Evolutionary conservation across 2,797 vertebrate genomes (phyloP).

Genomic region (Tolypeutes matacus): DNA sequence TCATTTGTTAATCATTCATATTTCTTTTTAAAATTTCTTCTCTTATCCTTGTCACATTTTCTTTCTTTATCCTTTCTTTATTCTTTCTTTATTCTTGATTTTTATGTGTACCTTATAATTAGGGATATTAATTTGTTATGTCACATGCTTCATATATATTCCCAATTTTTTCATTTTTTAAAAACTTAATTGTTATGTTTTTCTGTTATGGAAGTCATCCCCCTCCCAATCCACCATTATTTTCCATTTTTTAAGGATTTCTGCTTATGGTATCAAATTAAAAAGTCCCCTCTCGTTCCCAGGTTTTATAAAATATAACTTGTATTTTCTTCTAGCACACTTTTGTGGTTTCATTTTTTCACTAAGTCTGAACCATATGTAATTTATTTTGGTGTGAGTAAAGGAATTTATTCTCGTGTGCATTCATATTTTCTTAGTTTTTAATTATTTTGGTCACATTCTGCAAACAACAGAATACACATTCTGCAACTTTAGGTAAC

Average conservation of each 20-base stretch:
- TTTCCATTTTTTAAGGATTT: slow-evolving; percentile 56
- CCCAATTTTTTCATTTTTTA: slow-evolving; percentile 45
- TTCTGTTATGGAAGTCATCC: background rate
- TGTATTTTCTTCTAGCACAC: slow-evolving; percentile 3
- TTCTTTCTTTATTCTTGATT: slow-evolving; percentile 40
- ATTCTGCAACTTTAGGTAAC: background rate
- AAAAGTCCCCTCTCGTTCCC: background rate
- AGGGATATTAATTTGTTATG: slow-evolving; percentile 42
- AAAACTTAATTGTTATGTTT: background rate
- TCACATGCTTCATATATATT: slow-evolving; percentile 10
- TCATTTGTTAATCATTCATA: background rate
- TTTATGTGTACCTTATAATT: background rate
- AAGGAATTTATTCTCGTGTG: background rate
- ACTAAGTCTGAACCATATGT: background rate
- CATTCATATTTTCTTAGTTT: background rate
- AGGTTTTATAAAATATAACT: slow-evolving; percentile 22
- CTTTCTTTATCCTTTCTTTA: slow-evolving; percentile 33
- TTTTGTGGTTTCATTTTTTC: slow-evolving; percentile 6
- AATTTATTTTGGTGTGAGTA: slow-evolving; percentile 43
- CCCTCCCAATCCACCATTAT: background rate
- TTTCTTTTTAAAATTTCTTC: slow-evolving; percentile 55
- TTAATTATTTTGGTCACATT: slow-evolving; percentile 13
- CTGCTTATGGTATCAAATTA: background rate
- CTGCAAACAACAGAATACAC: background rate
- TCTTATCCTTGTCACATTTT: slow-evolving; percentile 24